These are phyloP conservation scores for Forficula auricularia DNA, from an alignment of 1,140 invertebrate genomes.

Conservation along the genomic window DNA sequence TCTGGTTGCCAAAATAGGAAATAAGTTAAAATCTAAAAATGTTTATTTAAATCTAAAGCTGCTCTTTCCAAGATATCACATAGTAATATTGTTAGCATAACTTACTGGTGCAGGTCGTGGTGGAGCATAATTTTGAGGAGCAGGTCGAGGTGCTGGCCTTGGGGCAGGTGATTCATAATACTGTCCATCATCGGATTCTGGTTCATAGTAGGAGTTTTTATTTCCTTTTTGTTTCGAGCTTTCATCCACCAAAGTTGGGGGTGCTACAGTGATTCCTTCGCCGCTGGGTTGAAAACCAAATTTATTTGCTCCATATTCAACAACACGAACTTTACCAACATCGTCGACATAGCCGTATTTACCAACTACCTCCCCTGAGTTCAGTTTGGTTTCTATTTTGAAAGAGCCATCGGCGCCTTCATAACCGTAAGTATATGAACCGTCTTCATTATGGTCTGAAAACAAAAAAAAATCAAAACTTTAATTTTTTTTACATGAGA, in stretches of 20 bases:
- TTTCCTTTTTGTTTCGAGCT: constrained; percentile 16
- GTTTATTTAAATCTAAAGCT: too few species aligned
- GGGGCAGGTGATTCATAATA: constrained; percentile 23
- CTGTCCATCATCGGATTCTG: constrained; percentile 28
- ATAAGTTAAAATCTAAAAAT: too few species aligned
- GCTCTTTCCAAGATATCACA: too few species aligned
- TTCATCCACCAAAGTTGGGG: constrained; percentile 58
- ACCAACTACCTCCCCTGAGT: constrained; percentile 60
- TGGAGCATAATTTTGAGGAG: constrained; percentile 8
- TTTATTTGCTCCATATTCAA: constrained; percentile 75
- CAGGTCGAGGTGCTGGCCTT: constrained; percentile 14
- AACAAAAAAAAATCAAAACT: constrained; percentile 11
- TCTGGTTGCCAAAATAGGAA: too few species aligned
- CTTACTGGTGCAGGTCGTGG: constrained; percentile 15
- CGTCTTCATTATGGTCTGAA: constrained; percentile 68
- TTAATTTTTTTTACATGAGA: constrained; percentile 2
- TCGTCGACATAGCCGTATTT: constrained; percentile 78
- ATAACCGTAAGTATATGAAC: constrained; percentile 73
- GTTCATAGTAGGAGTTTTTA: constrained; percentile 15
- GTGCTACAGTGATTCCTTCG: constrained; percentile 68
- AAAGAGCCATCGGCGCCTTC: constrained; percentile 68
- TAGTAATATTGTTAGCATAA: too few species aligned
- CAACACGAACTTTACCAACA: constrained; percentile 55
- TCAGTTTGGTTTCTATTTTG: constrained; percentile 67
- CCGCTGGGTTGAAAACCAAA: constrained; percentile 70